phyloP scores from a whole-genome alignment of 1,140 invertebrate species.

The Zaprionus nigranus region DNA sequence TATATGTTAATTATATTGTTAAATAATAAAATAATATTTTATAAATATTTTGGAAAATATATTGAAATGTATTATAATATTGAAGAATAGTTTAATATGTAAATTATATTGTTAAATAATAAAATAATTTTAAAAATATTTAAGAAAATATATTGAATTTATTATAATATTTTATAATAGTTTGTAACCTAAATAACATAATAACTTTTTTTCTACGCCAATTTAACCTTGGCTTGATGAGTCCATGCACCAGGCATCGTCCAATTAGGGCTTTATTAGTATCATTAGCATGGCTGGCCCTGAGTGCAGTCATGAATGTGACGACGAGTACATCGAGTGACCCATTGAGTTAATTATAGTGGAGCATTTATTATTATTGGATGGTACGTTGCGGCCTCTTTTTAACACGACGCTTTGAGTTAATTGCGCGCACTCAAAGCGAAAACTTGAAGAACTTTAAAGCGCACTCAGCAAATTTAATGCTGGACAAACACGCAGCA shows the following conservation, averaged over 20 bases:
- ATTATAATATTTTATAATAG: too few species aligned
- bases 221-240: neutral
- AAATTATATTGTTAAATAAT: too few species aligned
- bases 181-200: too few species aligned
- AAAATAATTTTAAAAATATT: too few species aligned
- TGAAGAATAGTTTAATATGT: too few species aligned
- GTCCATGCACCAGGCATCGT: neutral
- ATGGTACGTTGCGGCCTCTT: conserved; percentile 5
- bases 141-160: too few species aligned
- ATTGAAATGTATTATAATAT: too few species aligned
- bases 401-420: conserved; percentile 7
- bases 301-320: conserved; percentile 21
- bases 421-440: conserved; percentile 40
- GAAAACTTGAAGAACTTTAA: conserved; percentile 41
- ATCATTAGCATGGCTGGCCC: conserved; percentile 4
- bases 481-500: conserved; percentile 52
- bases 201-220: neutral
- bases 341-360: conserved; percentile 39
- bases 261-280: neutral
- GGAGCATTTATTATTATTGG: conserved; percentile 30
- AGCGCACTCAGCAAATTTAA: conserved; percentile 59
- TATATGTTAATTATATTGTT: too few species aligned
- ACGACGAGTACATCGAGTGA: neutral
- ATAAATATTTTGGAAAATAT: too few species aligned
- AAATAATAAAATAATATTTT: too few species aligned